Base-by-base conservation (phyloP, 2,888 invertebrate genomes). In the Plutella xylostella region DNA sequence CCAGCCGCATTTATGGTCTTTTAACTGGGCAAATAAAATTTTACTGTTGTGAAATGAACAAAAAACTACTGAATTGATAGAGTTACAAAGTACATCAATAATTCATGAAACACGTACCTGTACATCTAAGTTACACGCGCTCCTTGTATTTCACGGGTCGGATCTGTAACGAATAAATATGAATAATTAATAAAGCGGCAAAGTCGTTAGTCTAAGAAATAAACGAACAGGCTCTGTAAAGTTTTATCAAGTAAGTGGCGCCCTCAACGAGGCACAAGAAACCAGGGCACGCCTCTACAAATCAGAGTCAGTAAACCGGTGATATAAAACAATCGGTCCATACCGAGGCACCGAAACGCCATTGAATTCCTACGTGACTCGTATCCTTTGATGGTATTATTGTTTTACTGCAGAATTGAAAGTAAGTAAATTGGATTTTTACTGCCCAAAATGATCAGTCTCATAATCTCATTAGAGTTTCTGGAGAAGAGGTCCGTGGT, bases 391-490 rank as follows among this genome's bases (percentile, higher is more conserved):
- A 17, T n/a, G 30, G 31, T 11, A 42, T 42, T 42, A 42, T 31
- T 31, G 40, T 39, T 51, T 52, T 48, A 49, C 37, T 46, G 45
- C 47, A 46, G 34, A 39, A 54, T 54, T 49, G 52, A 54, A 51
- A 54, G 48, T n/a, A n/a, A n/a, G n/a, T 47, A 55, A 60, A 58
- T 58, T 55, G 55, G 21, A 28, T 25, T 53, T 57, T 61, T 57
- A 58, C 56, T 54, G 48, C 42, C 49, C 51, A 51, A 54, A 57
- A 55, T 51, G 51, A 55, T 48, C 33, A 41, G n/a, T 39, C 45
- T 39, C 46, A 55, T 51, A 41, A 7, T 39, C 45, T 39, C 46
- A 55, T 51, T 50, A 46, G 44, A 46, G 43, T 46, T 55, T 37
- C 49, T 51, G 53, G 52, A 51, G 55, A 50, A 54, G 46, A 55